Evolutionary conservation across 2,888 invertebrate genomes (phyloP).

Genomic region (Rhamnusium bicolor): DNA sequence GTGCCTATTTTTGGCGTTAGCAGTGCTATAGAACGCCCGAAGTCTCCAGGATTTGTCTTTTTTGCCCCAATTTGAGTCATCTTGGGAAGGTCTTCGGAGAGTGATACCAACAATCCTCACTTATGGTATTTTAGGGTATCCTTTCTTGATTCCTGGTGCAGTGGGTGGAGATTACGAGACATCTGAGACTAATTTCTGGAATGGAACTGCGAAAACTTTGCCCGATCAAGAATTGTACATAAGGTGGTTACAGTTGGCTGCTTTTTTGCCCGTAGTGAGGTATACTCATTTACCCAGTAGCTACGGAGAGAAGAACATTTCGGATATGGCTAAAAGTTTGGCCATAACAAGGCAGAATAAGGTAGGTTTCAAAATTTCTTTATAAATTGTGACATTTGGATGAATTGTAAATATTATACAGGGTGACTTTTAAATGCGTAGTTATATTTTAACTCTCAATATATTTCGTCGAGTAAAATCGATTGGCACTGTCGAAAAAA

Average conservation of each 20-base stretch:
- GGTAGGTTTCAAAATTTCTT: no score
- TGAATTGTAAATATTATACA: no score
- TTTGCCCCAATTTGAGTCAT: slow-evolving; percentile 87
- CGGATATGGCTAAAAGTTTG: slow-evolving; percentile 84
- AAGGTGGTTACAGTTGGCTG: slow-evolving; percentile 92
- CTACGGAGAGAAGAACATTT: slow-evolving; percentile 84
- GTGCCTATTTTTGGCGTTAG: slow-evolving; percentile 81
- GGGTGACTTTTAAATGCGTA: no score
- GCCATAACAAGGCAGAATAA: slow-evolving; percentile 83
- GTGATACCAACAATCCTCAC: slow-evolving; percentile 91
- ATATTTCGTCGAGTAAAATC: no score
- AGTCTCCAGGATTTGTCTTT: slow-evolving; percentile 90
- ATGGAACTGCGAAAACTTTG: slow-evolving; percentile 72
- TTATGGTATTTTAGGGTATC: slow-evolving; percentile 93
- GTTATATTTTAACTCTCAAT: no score
- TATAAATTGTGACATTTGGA: no score
- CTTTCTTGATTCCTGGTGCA: slow-evolving; percentile 93
- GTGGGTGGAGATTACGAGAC: slow-evolving; percentile 91
- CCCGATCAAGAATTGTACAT: slow-evolving; percentile 89
- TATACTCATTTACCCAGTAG: slow-evolving; percentile 92
- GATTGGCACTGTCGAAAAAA: no score
- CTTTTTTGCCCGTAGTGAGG: slow-evolving; percentile 93
- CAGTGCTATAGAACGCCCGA: slow-evolving; percentile 86
- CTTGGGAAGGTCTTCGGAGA: slow-evolving; percentile 83
- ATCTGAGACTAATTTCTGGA: slow-evolving; percentile 71